These are phyloP conservation scores for Sebastes itinus DNA, from an alignment of 2,797 vertebrate species.

Conservation along the genomic window DNA sequence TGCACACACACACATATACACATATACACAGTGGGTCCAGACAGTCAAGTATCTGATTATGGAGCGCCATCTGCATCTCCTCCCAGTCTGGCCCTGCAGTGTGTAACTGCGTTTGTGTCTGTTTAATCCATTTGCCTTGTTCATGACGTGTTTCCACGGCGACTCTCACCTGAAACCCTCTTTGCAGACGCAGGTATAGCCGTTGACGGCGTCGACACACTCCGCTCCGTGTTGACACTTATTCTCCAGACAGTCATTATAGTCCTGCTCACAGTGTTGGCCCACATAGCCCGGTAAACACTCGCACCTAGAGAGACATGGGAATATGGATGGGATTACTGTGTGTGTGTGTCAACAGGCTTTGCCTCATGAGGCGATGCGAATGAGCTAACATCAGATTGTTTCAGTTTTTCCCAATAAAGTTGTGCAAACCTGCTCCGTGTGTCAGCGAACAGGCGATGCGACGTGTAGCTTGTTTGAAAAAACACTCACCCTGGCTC, in stretches of 20 bases:
- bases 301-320: slow-evolving; percentile 86
- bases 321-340: slow-evolving; percentile 20
- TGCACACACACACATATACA: slow-evolving; percentile 1
- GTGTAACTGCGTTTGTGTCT: slow-evolving; percentile 15
- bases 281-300: slow-evolving; percentile 93
- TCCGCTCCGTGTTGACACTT: slow-evolving; percentile 92
- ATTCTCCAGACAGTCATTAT: slow-evolving; percentile 90
- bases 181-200: slow-evolving; percentile 93
- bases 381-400: too few relatives aligned
- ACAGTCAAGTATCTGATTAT: slow-evolving; percentile 76
- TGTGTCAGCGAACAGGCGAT: too few relatives aligned
- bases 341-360: not conserved
- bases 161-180: slow-evolving; percentile 92
- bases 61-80: slow-evolving; percentile 77
- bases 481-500: too few relatives aligned
- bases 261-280: slow-evolving; percentile 90
- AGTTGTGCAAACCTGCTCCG: too few relatives aligned
- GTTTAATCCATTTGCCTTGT: not conserved
- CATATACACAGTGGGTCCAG: slow-evolving; percentile 44
- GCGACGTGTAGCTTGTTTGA: too few relatives aligned
- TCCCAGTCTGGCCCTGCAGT: slow-evolving; percentile 50
- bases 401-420: too few relatives aligned
- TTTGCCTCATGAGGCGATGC: not conserved
- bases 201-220: slow-evolving; percentile 91
- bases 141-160: slow-evolving; percentile 8